phyloP scores from a whole-genome alignment of 2,888 invertebrate species.

The Macrosiphum euphorbiae region DNA sequence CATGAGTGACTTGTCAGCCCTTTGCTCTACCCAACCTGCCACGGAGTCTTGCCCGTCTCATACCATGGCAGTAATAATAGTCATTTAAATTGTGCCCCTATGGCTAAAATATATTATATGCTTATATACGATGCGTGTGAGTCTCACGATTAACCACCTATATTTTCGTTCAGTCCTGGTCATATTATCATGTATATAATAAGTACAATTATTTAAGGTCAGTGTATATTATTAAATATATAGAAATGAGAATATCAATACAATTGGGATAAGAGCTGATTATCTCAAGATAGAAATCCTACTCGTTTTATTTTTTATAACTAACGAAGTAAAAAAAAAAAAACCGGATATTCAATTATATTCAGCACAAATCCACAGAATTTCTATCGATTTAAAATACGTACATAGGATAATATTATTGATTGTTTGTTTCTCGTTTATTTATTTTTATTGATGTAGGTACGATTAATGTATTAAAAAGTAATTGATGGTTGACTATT shows the following conservation, averaged over 20 bases:
- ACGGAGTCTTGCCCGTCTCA: neutral
- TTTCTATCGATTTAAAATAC: neutral
- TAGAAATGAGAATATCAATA: neutral
- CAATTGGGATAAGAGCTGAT: slow-evolving; percentile 19
- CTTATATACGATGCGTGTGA: neutral
- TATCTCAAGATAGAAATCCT: slow-evolving; percentile 2
- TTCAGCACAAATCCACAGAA: neutral
- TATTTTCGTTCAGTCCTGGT: neutral
- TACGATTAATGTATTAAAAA: neutral
- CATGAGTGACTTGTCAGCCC: neutral
- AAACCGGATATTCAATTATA: slow-evolving; percentile 37
- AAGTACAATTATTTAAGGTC: neutral
- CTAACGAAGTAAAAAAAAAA: neutral
- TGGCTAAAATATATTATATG: neutral
- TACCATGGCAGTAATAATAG: neutral
- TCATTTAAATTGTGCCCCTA: neutral
- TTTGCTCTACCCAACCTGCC: neutral
- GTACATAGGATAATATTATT: neutral
- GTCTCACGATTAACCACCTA: neutral
- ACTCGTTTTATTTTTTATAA: neutral
- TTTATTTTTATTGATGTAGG: neutral
- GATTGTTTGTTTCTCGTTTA: neutral
- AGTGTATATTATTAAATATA: neutral
- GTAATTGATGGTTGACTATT: neutral
- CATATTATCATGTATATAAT: neutral